Evolutionary conservation across 2,888 invertebrate genomes (phyloP), one percentile per base, ranked within the genome.

Genomic region (Ethmia dodecea): DNA sequence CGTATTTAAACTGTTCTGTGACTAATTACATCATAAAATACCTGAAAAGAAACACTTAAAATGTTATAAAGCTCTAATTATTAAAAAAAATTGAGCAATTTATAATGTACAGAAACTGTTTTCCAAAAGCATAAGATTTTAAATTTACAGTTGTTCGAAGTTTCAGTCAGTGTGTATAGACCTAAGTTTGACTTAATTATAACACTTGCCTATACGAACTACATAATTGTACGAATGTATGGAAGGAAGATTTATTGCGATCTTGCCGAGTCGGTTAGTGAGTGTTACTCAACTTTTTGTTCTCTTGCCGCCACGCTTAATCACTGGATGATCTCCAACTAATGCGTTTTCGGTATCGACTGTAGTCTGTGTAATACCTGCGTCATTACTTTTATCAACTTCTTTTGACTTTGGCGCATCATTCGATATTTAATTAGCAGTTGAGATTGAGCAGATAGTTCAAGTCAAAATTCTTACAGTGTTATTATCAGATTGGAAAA

Each of bases 181-280:
- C 45, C 48, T 52, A 55, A 66, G 56, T 68, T 70, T 60, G 72
- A 74, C 77, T 80, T 81, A 83, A 84, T 84, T 81, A 81, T 81
- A 83, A 79, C 77, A 74, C 75, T 77, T 74, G 77, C 70, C 70
- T 76, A 71, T 75, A 75, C 64, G 52, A 58, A 66, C 55, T 54
- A 52, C 62, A 62, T 58, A 68, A 72, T 73, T 73, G 76, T 79
- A 71, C 65, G 71, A 69, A 55, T 72, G 66, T 59, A 64, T 31
- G 55, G 60, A 56, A 55, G 55, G 56, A 67, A 81, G 83, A 84
- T 84, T 83, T 84, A 83, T 83, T 66, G 72, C 75, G 60, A 74
- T 71, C 73, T 74, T 71, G 63, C 72, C 66, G 70, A 65, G 62
- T 74, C 71, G 69, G 70, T 76, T 70, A 70, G 76, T 77, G 68